Evolutionary conservation across 2,797 vertebrate species (phyloP), one percentile per base, ranked within the genome.

Genomic region (Myoxocephalus aenaeus): DNA sequence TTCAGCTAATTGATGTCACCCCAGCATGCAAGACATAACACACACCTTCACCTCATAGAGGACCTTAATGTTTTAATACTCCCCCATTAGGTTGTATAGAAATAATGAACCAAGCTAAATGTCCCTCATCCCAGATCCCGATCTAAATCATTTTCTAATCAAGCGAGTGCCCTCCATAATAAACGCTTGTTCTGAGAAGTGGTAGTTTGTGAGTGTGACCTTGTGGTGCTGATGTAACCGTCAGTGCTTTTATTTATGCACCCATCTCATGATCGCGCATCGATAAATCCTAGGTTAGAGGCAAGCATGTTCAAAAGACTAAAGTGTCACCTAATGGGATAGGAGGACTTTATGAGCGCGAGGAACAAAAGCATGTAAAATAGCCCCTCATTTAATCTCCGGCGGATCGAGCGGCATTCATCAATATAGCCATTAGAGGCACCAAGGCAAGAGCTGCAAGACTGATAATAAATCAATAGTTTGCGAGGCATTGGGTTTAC

Each of bases 141-240:
- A 79, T 84, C 88, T 94, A 94, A 94, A 95, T 96, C 92, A 93
- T 93, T 80, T 93, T 94, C 94, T 95, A 95, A 95, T 95, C 92
- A 94, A 93, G 84, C 78, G 89, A 95, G 93, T 92, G 90, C 82
- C 88, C 80, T 75, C 80, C 82, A 86, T 89, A 91, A 95, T 93
- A 92, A 94, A 90, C 81, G 87, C 80, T 74, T 50, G 56, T 68
- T 83, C 84, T 53, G 71, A 84, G 81, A 89, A 86, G 86, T 59
- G 85, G 25, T 77, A 63, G 46, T 69, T 54, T 63, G 72, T 56
- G 72, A 12, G 40, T 51, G 73, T 90, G 93, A 93, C 94, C 93
- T 94, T 92, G 91, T 8, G 71, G 54, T 15, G 75, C 46, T 57
- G 75, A 86, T 83, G 83, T 83, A 87, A 89, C 89, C 32, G 69